Evolutionary conservation across 2,888 invertebrate genomes (phyloP).

Genomic region (Pristionchus mayeri): DNA sequence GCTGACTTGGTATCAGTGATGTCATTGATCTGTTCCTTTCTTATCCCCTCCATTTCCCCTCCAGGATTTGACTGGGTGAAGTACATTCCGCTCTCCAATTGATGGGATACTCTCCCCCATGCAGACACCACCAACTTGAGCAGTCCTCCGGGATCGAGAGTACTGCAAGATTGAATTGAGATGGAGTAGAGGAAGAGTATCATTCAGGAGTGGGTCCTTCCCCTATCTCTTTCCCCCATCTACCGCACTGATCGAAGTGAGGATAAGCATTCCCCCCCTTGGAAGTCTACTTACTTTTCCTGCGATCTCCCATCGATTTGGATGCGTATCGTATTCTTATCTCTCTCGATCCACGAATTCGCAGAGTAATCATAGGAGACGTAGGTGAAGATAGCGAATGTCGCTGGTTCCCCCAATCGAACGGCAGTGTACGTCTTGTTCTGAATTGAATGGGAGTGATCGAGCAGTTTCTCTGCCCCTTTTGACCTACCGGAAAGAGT

Average conservation of each 20-base stretch:
- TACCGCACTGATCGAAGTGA: slow-evolving; percentile 26
- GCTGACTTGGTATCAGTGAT: slow-evolving; percentile 73
- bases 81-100: slow-evolving; percentile 74
- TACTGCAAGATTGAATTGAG: not conserved
- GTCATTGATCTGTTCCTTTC: slow-evolving; percentile 71
- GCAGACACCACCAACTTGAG: slow-evolving; percentile 60
- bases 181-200: not conserved
- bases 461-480: not conserved
- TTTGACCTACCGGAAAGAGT: not conserved
- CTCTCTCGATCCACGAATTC: slow-evolving; percentile 70
- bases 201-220: not conserved
- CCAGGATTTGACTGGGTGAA: slow-evolving; percentile 68
- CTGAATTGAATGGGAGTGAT: slow-evolving; percentile 51
- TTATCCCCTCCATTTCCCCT: slow-evolving; percentile 68
- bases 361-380: slow-evolving; percentile 67
- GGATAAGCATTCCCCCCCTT: not conserved
- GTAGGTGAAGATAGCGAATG: slow-evolving; percentile 72
- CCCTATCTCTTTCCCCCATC: not conserved
- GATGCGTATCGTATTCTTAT: slow-evolving; percentile 66
- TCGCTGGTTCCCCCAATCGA: slow-evolving; percentile 69
- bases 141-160: not conserved
- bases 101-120: slow-evolving; percentile 68
- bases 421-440: slow-evolving; percentile 71
- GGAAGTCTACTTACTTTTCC: slow-evolving; percentile 54
- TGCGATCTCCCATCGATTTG: slow-evolving; percentile 72